phyloP scores from a whole-genome alignment of 2,113 vertebrate species.

The Daphoenositta chrysoptera region DNA sequence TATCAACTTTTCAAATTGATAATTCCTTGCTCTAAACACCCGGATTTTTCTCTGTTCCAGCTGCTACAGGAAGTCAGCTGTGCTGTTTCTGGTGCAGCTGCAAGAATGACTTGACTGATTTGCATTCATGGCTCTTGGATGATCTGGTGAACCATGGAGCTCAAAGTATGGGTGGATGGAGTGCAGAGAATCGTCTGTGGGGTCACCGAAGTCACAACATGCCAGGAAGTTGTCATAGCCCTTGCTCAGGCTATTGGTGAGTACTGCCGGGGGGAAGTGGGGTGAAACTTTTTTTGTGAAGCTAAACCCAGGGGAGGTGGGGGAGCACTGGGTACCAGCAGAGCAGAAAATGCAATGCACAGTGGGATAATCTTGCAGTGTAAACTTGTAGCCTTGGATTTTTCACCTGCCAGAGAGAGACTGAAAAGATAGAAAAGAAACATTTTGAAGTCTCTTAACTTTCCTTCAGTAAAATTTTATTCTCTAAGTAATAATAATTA shows the following conservation, averaged over 20 bases:
- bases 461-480: background rate
- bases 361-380: background rate
- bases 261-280: background rate
- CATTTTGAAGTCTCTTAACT: background rate
- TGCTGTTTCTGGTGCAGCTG: background rate
- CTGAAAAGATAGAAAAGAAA: background rate
- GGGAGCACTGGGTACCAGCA: background rate
- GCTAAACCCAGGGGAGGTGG: background rate
- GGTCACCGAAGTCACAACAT: slow-evolving; percentile 95
- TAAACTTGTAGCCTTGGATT: background rate
- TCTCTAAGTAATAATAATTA: background rate
- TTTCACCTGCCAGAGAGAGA: background rate
- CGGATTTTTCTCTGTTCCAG: slow-evolving; percentile 39
- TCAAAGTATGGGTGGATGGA: slow-evolving; percentile 99
- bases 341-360: background rate
- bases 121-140: slow-evolving; percentile 55
- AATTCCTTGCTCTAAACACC: background rate
- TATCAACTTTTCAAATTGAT: background rate
- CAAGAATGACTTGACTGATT: slow-evolving; percentile 69
- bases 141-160: slow-evolving; percentile 85
- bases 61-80: background rate
- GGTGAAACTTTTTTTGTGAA: background rate
- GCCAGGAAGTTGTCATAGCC: slow-evolving; percentile 99
- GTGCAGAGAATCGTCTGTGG: slow-evolving; percentile 97
- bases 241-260: slow-evolving; percentile 97